phyloP scores from a whole-genome alignment of 1,140 invertebrate species.

The Hycleus cichorii region DNA sequence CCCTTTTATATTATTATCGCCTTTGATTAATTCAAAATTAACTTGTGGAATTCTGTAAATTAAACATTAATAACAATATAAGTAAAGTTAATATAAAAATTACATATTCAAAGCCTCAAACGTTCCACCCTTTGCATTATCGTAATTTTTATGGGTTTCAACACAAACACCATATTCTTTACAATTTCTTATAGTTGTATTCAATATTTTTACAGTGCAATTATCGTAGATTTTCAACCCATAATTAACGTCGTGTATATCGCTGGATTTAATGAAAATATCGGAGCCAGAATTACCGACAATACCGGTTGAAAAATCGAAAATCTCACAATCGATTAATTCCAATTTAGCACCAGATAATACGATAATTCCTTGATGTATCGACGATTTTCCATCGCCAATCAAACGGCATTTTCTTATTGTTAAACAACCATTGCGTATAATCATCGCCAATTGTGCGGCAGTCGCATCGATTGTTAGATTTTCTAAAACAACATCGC shows the following conservation, averaged over 20 bases:
- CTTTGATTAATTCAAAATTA: conserved; percentile 20
- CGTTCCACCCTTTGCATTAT: conserved; percentile 19
- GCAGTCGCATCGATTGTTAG: conserved; percentile 40
- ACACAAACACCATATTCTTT: conserved; percentile 33
- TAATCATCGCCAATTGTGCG: conserved; percentile 40
- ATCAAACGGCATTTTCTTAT: conserved; percentile 40
- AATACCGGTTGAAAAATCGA: conserved; percentile 39
- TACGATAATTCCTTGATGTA: conserved; percentile 42
- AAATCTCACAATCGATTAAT: conserved; percentile 38
- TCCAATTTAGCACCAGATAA: conserved; percentile 33
- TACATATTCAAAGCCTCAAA: conserved; percentile 32
- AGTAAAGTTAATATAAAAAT: conserved; percentile 9
- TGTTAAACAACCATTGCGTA: conserved; percentile 37
- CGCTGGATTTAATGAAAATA: conserved; percentile 25
- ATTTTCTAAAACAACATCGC: conserved; percentile 39
- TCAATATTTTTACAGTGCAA: conserved; percentile 23
- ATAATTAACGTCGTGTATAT: conserved; percentile 26
- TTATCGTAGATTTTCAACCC: conserved; percentile 36
- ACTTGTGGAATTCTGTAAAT: conserved; percentile 26
- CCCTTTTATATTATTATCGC: conserved; percentile 29
- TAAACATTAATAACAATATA: not conserved
- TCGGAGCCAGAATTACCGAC: conserved; percentile 33
- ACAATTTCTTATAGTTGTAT: conserved; percentile 27
- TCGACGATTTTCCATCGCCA: conserved; percentile 38
- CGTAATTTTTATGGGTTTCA: conserved; percentile 24